Evolutionary conservation across 2,888 invertebrate species (phyloP), one percentile per base, ranked within the genome.

Genomic region (Drosophila dives): DNA sequence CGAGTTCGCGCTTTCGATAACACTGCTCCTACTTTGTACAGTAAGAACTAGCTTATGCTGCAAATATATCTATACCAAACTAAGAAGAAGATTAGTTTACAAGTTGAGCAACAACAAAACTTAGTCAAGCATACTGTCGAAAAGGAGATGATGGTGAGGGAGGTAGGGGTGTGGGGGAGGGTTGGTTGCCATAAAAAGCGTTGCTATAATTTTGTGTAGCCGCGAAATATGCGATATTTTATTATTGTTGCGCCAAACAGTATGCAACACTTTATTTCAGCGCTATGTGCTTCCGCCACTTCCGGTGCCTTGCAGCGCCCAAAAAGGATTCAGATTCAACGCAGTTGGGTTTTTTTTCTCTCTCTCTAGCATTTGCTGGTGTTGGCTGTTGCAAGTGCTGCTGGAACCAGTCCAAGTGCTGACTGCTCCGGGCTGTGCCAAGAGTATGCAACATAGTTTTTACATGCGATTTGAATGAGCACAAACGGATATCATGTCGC

Each of bases 201-300:
- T 12, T 64, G 72, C 38, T 60, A 62, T 63, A 65, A 61, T 62
- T 69, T 73, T 66, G 58, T 70, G 66, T 71, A 63, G 81, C 84
- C 79, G 77, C 84, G 83, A 72, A 86, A 86, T 84, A 81, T 84
- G 84, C 80, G 72, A 86, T 86, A 80, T 86, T 88, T 88, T 86
- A 88, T 86, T 88, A 88, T 88, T 81, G 84, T 83, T 84, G 86
- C 84, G 79, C 70, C 79, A 75, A 87, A 86, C 86, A 86, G 88
- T 86, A 88, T 86, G 86, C 86, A 86, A 84, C 86, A 86, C 88
- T 88, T 86, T 86, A 84, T 88, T 84, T 81, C 81, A 81, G 77
- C 83, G 85, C 83, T 66, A 74, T 84, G 74, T 64, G 77, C 80
- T 83, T 83, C 83, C 83, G 83, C 59, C 67, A 45, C 73, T 77